Percentiles rank a stretch among this genome's conserved stretches.
Conservation (phyloP, 2,797 vertebrate genomes). For the Leptodactylus fallax region DNA sequence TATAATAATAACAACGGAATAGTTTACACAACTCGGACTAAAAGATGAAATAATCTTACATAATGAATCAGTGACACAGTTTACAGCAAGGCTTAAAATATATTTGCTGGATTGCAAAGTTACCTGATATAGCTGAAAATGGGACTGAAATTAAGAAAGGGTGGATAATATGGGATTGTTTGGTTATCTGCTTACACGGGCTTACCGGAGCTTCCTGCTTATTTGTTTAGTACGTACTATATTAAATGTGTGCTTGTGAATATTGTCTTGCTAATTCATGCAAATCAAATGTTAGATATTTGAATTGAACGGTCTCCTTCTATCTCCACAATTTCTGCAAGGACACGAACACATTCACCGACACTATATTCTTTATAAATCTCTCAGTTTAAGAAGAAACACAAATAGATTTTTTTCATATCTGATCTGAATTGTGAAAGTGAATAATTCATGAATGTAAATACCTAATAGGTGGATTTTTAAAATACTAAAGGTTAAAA, state of each 20-base stretch:
- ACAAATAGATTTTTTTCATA: slow-evolving; percentile 34
- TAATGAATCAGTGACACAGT: slow-evolving; percentile 5
- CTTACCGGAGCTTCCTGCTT: slow-evolving; percentile 42
- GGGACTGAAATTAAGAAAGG: slow-evolving; percentile 43
- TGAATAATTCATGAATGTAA: slow-evolving; percentile 21
- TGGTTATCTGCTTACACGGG: slow-evolving; percentile 60
- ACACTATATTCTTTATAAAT: slow-evolving; percentile 21
- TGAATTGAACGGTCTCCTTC: slow-evolving; percentile 39
- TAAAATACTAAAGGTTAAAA: slow-evolving; percentile 3
- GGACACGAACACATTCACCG: slow-evolving; percentile 43
- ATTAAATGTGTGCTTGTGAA: slow-evolving; percentile 57
- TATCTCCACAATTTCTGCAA: slow-evolving; percentile 45
- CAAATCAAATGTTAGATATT: slow-evolving; percentile 56
- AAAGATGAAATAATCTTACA: slow-evolving; percentile 10
- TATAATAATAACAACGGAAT: neutral
- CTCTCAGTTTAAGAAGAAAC: slow-evolving; percentile 35
- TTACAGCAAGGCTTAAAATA: slow-evolving; percentile 14
- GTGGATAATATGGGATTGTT: slow-evolving; percentile 52
- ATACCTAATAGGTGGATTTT: slow-evolving; percentile 14
- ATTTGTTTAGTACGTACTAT: slow-evolving; percentile 49
- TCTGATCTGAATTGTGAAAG: slow-evolving; percentile 4
- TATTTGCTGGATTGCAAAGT: slow-evolving; percentile 7
- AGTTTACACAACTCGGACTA: slow-evolving; percentile 11
- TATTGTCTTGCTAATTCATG: slow-evolving; percentile 54
- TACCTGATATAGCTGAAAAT: slow-evolving; percentile 47